Percentiles rank a stretch among this genome's conserved stretches.
These are phyloP conservation scores for Tupiocoris notatus DNA, from an alignment of 2,888 invertebrate species.

Conservation along the genomic window DNA sequence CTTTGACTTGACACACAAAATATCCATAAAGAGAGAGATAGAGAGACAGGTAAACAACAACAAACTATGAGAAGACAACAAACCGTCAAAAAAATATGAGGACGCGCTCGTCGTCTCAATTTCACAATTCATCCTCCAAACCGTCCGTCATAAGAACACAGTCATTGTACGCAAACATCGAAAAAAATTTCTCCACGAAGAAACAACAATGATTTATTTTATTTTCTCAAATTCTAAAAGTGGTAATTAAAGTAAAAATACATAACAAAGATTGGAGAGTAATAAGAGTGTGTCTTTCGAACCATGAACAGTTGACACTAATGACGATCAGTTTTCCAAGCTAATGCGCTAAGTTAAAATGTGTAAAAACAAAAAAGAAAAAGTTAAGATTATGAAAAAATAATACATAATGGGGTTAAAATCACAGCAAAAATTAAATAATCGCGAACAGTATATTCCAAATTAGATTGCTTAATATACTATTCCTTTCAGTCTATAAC, in stretches of 20 bases:
- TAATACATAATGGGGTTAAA: conserved; percentile 43
- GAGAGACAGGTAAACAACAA: conserved; percentile 31
- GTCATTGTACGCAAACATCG: conserved; percentile 25
- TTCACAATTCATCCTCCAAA: neutral
- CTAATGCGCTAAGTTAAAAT: conserved; percentile 38
- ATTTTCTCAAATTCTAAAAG: conserved; percentile 17
- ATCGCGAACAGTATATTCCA: conserved; percentile 32
- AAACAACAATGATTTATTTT: neutral
- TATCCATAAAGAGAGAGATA: conserved; percentile 28
- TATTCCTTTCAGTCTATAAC: conserved; percentile 37
- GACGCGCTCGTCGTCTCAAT: neutral
- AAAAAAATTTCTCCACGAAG: conserved; percentile 11
- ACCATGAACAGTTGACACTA: conserved; percentile 19
- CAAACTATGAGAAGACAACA: conserved; percentile 39
- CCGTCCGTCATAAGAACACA: conserved; percentile 5
- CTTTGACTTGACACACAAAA: conserved; percentile 33
- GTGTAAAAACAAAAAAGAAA: conserved; percentile 43
- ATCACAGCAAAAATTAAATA: conserved; percentile 46
- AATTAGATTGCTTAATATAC: conserved; percentile 26
- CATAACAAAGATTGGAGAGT: neutral
- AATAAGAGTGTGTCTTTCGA: conserved; percentile 33
- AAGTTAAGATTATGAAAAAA: conserved; percentile 42
- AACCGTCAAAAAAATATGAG: conserved; percentile 20
- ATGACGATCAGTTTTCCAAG: conserved; percentile 24
- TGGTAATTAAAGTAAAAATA: neutral